Evolutionary conservation across 2,888 invertebrate genomes (phyloP).

Genomic region (Tinea semifulvella): DNA sequence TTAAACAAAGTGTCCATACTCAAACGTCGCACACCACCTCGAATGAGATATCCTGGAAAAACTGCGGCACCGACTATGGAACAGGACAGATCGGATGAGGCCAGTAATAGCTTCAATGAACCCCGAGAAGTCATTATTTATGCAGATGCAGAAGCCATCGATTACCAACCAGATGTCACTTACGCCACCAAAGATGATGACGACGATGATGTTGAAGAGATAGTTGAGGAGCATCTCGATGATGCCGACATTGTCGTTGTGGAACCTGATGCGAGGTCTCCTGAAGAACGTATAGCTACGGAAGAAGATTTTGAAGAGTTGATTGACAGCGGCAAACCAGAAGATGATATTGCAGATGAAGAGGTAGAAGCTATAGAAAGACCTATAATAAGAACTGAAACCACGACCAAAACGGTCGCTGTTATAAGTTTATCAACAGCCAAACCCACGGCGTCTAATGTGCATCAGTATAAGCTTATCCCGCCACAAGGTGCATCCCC

Average conservation of each 20-base stretch:
- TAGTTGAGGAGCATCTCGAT: slow-evolving; percentile 46
- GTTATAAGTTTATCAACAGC: slow-evolving; percentile 58
- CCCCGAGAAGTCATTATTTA: slow-evolving; percentile 72
- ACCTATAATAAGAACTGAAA: slow-evolving; percentile 57
- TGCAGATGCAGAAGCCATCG: slow-evolving; percentile 69
- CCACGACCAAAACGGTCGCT: slow-evolving; percentile 62
- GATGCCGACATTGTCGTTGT: slow-evolving; percentile 72
- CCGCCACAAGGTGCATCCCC: slow-evolving; percentile 31
- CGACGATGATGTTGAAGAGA: slow-evolving; percentile 43
- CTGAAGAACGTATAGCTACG: slow-evolving; percentile 71
- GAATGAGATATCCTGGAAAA: slow-evolving; percentile 42
- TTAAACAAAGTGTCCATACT: slow-evolving; percentile 66
- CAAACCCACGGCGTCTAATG: slow-evolving; percentile 41
- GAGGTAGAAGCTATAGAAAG: slow-evolving; percentile 31
- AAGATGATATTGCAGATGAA: slow-evolving; percentile 54
- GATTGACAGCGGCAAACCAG: slow-evolving; percentile 69
- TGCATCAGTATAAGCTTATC: slow-evolving; percentile 57
- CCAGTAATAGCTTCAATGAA: slow-evolving; percentile 61
- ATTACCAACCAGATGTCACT: slow-evolving; percentile 57
- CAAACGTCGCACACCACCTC: slow-evolving; percentile 69
- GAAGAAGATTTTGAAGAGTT: slow-evolving; percentile 74
- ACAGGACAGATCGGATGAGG: slow-evolving; percentile 26
- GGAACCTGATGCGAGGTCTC: slow-evolving; percentile 67
- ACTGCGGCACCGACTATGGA: slow-evolving; percentile 30
- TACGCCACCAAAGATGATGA: slow-evolving; percentile 30